Evolutionary conservation across 2,797 vertebrate species (phyloP), one percentile per base, ranked within the genome.

Genomic region (Sebastolobus altivelis): DNA sequence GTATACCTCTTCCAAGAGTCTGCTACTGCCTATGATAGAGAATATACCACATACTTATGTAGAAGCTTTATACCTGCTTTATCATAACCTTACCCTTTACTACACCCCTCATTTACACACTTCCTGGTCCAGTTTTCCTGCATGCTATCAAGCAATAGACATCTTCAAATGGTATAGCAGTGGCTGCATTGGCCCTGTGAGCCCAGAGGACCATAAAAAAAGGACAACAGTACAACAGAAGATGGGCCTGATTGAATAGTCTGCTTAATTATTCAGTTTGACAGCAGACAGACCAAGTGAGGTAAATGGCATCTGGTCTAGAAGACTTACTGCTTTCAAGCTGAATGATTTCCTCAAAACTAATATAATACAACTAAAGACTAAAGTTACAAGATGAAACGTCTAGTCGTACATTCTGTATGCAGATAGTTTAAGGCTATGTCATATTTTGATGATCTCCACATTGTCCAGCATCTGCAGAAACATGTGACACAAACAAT

Each of bases 391-490:
- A 8, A 60, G 61, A 62, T n/a, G 29, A 73, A 61, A 68, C 46
- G 16, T 37, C 58, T 61, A 43, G 67, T 76, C 14, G 4, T 46
- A 65, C 62, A 77, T 31, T 29, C 75, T 77, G 46, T n/a, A 12
- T 46, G 14, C 61, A 77, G 77, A 88, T 35, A 65, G 65, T 62
- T 77, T 31, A 77, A 40, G 61, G 54, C 55, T 72, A 54, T 16
- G 65, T 5, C 27, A 37, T 27, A 59, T 65, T 66, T 65, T 82
- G 61, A 87, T 78, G 66, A 72, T 67, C 56, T 37, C 85, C 68
- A 85, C 68, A 80, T 58, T 63, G 38, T 73, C 27, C 29, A 65
- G 31, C 70, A 75, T 89, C 55, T 78, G 37, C 16, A 82, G 66
- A 40, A 63, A 62, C 12, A 79, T 33, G 2, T 65, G 65, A 73